phyloP scores from a whole-genome alignment of 2,888 invertebrate species.

The Phytoseiulus persimilis region DNA sequence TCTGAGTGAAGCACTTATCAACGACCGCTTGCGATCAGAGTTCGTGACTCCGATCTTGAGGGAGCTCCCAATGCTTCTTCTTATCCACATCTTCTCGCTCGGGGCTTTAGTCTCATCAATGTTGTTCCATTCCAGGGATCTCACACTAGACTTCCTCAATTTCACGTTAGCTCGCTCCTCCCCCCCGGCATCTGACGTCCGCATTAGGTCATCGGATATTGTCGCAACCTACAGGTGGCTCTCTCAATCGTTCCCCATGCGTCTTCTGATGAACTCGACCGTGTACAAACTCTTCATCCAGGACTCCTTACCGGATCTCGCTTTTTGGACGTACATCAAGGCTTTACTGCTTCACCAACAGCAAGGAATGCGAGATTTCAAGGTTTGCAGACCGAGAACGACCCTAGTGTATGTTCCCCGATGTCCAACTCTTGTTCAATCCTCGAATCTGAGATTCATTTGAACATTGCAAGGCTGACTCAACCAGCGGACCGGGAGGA shows the following conservation, averaged over 20 bases:
- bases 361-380: too few species aligned
- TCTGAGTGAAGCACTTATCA: not conserved
- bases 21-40: not conserved
- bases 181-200: not conserved
- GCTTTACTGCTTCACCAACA: not conserved
- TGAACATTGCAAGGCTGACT: too few species aligned
- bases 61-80: not conserved
- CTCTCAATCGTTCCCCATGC: not conserved
- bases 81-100: not conserved
- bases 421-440: too few species aligned
- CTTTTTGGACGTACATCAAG: not conserved
- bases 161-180: not conserved
- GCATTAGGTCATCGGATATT: constrained; percentile 8
- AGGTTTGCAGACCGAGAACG: too few species aligned
- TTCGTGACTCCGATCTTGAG: not conserved
- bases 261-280: not conserved
- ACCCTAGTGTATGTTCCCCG: too few species aligned
- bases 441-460: too few species aligned
- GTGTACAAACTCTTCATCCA: constrained; percentile 13
- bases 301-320: not conserved
- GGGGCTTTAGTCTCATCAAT: not conserved
- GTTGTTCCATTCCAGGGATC: not conserved
- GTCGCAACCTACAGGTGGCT: not conserved
- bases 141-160: not conserved
- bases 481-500: too few species aligned